Base-by-base conservation (phyloP, 37 sponge, comb jelly and placozoan genomes). In the Oopsacas minuta region DNA sequence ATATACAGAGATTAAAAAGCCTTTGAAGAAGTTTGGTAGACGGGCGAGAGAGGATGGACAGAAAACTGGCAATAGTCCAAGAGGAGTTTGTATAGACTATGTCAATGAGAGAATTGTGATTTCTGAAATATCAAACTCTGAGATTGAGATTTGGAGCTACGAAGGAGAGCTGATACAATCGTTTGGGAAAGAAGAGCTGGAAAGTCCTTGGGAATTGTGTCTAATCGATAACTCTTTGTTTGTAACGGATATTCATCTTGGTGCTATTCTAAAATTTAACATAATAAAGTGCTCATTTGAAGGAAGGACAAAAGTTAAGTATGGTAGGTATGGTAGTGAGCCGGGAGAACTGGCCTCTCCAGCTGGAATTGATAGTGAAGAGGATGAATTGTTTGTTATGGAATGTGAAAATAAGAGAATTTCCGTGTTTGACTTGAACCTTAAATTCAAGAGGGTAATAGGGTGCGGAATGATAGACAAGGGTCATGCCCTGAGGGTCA, bases 391-490 rank as follows among this genome's bases (percentile, higher is more conserved):
- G 20, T 61, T 61, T 34, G 75, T 61, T 25, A 61, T 61, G 75
- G 75, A 61, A 34, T 61, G 75, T 34, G 75, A n/a, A 34, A 61
- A 61, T n/a, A 61, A 61, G 75, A 3, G 75, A 3, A 61, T 61
- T 3, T 61, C 75, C 75, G 75, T 61, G 17, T 61, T 61, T 12
- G 75, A 61, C 30, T n/a, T n/a, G 28, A 34, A 61, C 28, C 75
- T 61, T 34, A 5, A 12, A 3, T 61, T 61, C 75, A 10, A 25
- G 30, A 10, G 75, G 20, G 22, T 61, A n/a, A 25, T 61, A 3
- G 75, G 75, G 75, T 61, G 75, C 75, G 75, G 75, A n/a, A 25
- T 61, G 17, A 61, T 61, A 10, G 75, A 61, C 75, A 61, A 61
- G 75, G 75, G 32, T 3, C 75, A 61, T 34, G 75, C 75, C 28